A percentile compares a stretch with the other conserved stretches of the same genome.
Conservation (phyloP, 2,888 invertebrate genomes). For the Crematogaster levior region DNA sequence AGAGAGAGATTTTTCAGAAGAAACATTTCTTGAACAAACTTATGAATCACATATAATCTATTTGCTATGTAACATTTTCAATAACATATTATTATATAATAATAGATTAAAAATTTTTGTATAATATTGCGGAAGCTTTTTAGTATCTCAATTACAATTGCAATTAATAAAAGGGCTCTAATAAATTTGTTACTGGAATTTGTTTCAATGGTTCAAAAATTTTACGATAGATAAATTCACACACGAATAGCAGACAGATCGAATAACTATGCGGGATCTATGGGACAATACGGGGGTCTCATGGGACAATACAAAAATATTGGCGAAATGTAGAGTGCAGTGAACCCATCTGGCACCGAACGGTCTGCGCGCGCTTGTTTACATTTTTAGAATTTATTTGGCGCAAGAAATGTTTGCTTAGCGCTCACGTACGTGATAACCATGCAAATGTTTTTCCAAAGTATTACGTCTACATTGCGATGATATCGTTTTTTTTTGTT, state of each 20-base stretch:
- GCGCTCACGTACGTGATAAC: not conserved
- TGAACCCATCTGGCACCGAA: constrained; percentile 17
- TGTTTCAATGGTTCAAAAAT: not conserved
- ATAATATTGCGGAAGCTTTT: not conserved
- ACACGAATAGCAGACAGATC: constrained; percentile 23
- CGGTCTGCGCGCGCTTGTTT: constrained; percentile 25
- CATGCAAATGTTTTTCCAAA: constrained; percentile 21
- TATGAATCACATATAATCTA: not conserved
- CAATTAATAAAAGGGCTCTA: not conserved
- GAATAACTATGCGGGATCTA: constrained; percentile 32
- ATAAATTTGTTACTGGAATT: not conserved
- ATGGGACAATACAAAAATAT: constrained; percentile 43
- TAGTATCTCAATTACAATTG: no score
- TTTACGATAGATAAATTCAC: not conserved
- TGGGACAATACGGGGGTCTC: constrained; percentile 9
- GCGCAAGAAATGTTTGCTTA: constrained; percentile 38
- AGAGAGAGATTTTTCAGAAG: constrained; percentile 5
- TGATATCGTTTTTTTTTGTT: not conserved
- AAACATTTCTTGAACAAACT: not conserved
- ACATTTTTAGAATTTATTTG: constrained; percentile 43
- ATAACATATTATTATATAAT: not conserved
- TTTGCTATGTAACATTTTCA: not conserved
- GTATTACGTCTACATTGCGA: constrained; percentile 2
- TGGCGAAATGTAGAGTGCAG: constrained; percentile 41
- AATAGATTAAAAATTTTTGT: not conserved